phyloP scores from a whole-genome alignment of 2,797 vertebrate genomes.

The Argyrosomus regius region DNA sequence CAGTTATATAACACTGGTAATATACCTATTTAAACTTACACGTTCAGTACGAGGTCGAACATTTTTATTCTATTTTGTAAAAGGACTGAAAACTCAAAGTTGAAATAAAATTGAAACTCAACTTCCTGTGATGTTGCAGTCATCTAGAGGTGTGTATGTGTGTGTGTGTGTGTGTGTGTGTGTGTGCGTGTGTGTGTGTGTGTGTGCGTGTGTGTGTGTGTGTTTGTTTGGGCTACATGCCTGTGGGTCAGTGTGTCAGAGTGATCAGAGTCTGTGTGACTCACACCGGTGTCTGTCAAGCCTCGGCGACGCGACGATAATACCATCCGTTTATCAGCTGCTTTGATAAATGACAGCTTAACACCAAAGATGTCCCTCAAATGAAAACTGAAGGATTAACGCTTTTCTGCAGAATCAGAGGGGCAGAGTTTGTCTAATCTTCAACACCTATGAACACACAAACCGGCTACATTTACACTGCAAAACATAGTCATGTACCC shows the following conservation, averaged over 20 bases:
- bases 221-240: conserved; percentile 8
- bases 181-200: background rate
- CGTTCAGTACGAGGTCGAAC: background rate
- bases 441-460: conserved; percentile 8
- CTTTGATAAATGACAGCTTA: conserved; percentile 55
- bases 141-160: background rate
- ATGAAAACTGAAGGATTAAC: conserved; percentile 56
- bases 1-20: no score
- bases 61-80: background rate
- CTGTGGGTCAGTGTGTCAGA: conserved; percentile 51
- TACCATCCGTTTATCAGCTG: conserved; percentile 52
- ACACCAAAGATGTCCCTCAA: conserved; percentile 43
- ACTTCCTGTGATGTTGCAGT: background rate
- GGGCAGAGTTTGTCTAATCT: conserved; percentile 15
- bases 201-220: background rate
- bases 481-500: background rate
- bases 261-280: conserved; percentile 39
- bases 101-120: background rate
- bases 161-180: background rate
- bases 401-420: conserved; percentile 23
- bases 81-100: conserved; percentile 6
- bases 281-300: conserved; percentile 51
- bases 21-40: background rate
- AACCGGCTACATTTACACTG: background rate
- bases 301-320: conserved; percentile 43